phyloP scores from a whole-genome alignment of 2,113 vertebrate species.

The Salvator merianae region DNA sequence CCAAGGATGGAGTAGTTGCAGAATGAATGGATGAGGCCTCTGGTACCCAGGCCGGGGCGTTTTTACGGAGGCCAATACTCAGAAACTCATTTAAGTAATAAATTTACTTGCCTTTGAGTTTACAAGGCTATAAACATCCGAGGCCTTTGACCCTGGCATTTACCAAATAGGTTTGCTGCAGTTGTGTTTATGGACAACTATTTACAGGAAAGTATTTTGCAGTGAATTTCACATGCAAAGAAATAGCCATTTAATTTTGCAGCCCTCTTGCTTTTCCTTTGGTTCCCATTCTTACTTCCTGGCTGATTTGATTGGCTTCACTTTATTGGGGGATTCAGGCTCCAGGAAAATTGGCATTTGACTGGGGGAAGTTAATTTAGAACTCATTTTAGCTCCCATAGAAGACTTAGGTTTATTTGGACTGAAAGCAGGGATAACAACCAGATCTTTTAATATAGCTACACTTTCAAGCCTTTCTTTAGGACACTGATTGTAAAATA shows the following conservation, averaged over 20 bases:
- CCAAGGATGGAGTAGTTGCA: constrained; percentile 51
- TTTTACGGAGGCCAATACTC: constrained; percentile 81
- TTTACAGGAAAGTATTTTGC: constrained; percentile 79
- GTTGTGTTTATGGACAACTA: constrained; percentile 84
- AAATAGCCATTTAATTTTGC: constrained; percentile 51
- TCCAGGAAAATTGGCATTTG: constrained; percentile 15
- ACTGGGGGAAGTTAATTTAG: constrained; percentile 23
- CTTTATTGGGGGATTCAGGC: constrained; percentile 21
- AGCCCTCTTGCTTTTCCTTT: constrained; percentile 34
- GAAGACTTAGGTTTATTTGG: background rate
- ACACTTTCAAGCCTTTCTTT: background rate
- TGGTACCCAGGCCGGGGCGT: constrained; percentile 71
- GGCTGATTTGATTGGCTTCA: constrained; percentile 40
- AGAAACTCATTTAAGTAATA: constrained; percentile 81
- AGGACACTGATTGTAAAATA: background rate
- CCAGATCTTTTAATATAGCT: background rate
- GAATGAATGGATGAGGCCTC: constrained; percentile 65
- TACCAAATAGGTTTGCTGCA: constrained; percentile 84
- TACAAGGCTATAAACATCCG: constrained; percentile 85
- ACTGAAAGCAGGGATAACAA: background rate
- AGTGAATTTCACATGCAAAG: constrained; percentile 67
- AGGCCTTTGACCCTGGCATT: constrained; percentile 84
- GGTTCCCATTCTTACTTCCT: constrained; percentile 47
- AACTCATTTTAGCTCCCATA: constrained; percentile 18
- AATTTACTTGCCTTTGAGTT: constrained; percentile 86